Evolutionary conservation across 1,140 invertebrate species (phyloP).

Genomic region (Tribolium madens): DNA sequence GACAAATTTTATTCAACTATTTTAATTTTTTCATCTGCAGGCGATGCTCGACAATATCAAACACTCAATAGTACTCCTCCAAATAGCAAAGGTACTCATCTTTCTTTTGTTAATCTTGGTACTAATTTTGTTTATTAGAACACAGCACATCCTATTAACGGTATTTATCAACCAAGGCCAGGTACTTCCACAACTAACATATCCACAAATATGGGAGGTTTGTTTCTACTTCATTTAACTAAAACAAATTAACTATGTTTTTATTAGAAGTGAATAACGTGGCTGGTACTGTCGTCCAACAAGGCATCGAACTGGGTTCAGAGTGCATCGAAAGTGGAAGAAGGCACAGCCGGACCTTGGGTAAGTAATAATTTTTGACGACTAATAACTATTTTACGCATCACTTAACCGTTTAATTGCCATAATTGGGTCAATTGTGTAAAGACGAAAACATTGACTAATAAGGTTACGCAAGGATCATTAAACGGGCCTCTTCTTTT

Average conservation of each 20-base stretch:
- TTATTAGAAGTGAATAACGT: not conserved
- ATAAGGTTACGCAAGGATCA: not conserved
- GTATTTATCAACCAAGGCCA: conserved; percentile 76
- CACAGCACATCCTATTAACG: conserved; percentile 89
- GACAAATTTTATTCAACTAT: not conserved
- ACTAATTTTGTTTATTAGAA: conserved; percentile 71
- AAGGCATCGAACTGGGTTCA: conserved; percentile 73
- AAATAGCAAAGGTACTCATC: conserved; percentile 91
- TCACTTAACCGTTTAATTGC: not conserved
- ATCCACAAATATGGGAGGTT: conserved; percentile 48
- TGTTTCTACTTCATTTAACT: not conserved
- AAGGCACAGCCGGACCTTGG: conserved; percentile 53
- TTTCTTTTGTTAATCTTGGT: not conserved
- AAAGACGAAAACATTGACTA: not conserved
- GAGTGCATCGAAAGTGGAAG: conserved; percentile 70
- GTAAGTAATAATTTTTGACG: conserved; percentile 53
- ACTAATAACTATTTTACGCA: not conserved
- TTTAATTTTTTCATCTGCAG: conserved; percentile 68
- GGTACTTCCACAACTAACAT: conserved; percentile 66
- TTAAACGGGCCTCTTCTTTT: not conserved
- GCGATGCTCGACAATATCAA: conserved; percentile 94
- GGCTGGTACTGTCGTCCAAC: conserved; percentile 64
- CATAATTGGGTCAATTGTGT: not conserved
- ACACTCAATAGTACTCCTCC: conserved; percentile 96
- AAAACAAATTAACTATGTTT: not conserved